These are phyloP conservation scores for Diuraphis noxia DNA, from an alignment of 1,140 invertebrate species.

Conservation along the genomic window DNA sequence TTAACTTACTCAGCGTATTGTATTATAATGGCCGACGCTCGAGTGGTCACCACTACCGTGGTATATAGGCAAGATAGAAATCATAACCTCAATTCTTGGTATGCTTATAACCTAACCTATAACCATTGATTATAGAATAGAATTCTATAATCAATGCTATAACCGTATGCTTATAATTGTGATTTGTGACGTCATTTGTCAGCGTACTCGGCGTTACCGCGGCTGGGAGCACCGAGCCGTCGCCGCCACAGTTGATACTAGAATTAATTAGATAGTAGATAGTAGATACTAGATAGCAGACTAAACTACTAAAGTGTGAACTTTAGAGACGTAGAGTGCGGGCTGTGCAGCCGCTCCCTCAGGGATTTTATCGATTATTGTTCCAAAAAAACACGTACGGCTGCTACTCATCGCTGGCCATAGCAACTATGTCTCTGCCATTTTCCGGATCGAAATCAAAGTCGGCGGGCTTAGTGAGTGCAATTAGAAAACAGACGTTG, in stretches of 20 bases:
- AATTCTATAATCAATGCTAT: too few species aligned
- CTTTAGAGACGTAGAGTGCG: not conserved
- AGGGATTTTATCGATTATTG: conserved; percentile 40
- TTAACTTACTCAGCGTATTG: not conserved
- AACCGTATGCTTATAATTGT: not conserved
- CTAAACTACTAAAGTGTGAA: not conserved
- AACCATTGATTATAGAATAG: too few species aligned
- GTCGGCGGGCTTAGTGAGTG: conserved; percentile 56
- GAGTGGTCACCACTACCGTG: not conserved
- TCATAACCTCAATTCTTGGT: conserved; percentile 1
- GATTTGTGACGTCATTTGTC: not conserved
- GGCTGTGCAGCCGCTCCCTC: not conserved
- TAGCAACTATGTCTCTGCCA: conserved; percentile 57
- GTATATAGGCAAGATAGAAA: not conserved
- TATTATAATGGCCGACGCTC: conserved; percentile 28
- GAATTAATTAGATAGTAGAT: too few species aligned
- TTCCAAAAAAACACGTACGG: conserved; percentile 4
- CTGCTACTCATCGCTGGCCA: not conserved
- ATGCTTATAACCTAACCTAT: too few species aligned
- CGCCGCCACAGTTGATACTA: too few species aligned
- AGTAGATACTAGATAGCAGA: not conserved
- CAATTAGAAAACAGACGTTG: conserved; percentile 57
- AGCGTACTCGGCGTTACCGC: not conserved
- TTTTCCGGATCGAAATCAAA: conserved; percentile 56
- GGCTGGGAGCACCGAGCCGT: not conserved